Conservation (phyloP, 2,888 invertebrate species). For the Lithophane leautieri region DNA sequence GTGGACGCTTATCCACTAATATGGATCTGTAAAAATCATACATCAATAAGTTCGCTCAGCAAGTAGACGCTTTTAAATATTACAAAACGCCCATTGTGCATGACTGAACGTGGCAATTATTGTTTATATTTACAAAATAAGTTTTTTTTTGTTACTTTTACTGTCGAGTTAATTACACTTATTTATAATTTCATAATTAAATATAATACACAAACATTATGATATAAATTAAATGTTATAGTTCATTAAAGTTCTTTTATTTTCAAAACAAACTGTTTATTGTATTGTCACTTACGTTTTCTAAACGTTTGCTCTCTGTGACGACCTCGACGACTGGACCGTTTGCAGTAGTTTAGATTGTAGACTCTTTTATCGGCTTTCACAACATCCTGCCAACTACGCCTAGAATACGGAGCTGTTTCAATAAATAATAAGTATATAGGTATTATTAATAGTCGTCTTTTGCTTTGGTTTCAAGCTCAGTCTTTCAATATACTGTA, state of each 20-base stretch:
- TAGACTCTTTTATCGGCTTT: slow-evolving; percentile 39
- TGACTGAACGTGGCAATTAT: slow-evolving; percentile 21
- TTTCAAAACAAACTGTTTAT: not conserved
- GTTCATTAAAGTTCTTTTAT: slow-evolving; percentile 2
- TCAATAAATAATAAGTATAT: not conserved
- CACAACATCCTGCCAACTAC: slow-evolving; percentile 44
- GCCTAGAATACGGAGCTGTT: slow-evolving; percentile 12
- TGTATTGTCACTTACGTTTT: slow-evolving; percentile 25
- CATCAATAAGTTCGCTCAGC: slow-evolving; percentile 47
- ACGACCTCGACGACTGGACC: slow-evolving; percentile 34
- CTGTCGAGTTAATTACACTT: slow-evolving; percentile 20
- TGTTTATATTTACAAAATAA: slow-evolving; percentile 20
- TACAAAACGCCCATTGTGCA: slow-evolving; percentile 29
- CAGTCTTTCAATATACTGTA: not conserved
- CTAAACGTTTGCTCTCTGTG: slow-evolving; percentile 23
- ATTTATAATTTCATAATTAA: not conserved
- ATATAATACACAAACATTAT: not conserved
- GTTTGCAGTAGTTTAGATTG: slow-evolving; percentile 36
- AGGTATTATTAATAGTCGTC: slow-evolving; percentile 6
- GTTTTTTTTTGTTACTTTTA: slow-evolving; percentile 5
- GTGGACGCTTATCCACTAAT: slow-evolving; percentile 46
- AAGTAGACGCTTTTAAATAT: slow-evolving; percentile 42
- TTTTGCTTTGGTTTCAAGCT: not conserved
- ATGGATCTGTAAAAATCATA: slow-evolving; percentile 44
- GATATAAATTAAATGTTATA: slow-evolving; percentile 16